Evolutionary conservation across 2,113 vertebrate species (phyloP).

Genomic region (Eptesicus fuscus): DNA sequence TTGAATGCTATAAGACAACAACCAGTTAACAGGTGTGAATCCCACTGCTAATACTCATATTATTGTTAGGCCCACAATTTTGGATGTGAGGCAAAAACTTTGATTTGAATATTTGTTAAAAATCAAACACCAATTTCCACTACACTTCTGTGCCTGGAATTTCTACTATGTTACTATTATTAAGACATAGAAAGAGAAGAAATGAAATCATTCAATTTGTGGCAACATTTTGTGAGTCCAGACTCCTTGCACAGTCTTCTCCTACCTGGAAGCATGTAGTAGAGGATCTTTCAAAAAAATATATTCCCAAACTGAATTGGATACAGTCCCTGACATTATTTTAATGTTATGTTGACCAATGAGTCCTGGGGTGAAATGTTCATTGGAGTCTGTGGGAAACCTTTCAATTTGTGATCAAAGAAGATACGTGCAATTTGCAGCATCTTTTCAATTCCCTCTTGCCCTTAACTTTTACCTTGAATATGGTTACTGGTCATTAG

Average conservation of each 20-base stretch:
- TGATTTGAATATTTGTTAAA: not conserved
- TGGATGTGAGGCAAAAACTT: not conserved
- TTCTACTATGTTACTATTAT: not conserved
- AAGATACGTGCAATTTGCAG: rapidly evolving
- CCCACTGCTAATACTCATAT: not conserved
- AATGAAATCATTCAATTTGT: not conserved
- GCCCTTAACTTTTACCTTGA: not conserved
- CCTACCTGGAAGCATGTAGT: not conserved
- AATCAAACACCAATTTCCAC: no score
- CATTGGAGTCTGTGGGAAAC: not conserved
- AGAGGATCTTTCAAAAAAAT: not conserved
- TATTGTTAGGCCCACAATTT: not conserved
- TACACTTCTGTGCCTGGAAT: not conserved
- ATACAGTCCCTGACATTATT: not conserved
- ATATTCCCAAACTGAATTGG: not conserved
- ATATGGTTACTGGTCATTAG: not conserved
- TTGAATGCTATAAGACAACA: not conserved
- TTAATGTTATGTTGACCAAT: not conserved
- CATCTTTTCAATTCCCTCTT: not conserved
- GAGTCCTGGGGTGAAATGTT: not conserved
- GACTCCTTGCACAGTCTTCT: not conserved
- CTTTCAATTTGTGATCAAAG: not conserved
- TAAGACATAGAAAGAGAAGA: not conserved
- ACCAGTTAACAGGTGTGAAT: no score
- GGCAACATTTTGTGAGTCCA: not conserved